Base-by-base conservation (phyloP, 2,113 vertebrate genomes). In the Trochalopteron elliotii region DNA sequence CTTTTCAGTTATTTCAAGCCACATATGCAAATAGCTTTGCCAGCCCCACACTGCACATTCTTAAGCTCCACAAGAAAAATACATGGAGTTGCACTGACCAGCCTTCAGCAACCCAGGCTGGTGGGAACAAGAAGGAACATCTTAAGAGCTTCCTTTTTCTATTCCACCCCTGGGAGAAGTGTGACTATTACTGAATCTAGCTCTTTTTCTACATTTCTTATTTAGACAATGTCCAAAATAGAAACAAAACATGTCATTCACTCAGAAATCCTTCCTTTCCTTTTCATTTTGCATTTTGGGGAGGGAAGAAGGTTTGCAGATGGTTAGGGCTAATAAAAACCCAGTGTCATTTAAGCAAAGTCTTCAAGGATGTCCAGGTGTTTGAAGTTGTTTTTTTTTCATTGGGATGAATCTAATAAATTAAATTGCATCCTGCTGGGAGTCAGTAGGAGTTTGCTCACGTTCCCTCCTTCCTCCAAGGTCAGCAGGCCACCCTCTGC, bases 111-210 rank as follows among this genome's bases (percentile, higher is more conserved):
- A 65, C 7, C 24, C 59, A 64, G 55, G 67, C 67, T 77, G 63
- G 49, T n/a, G 14, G 15, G 67, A 40, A 88, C 18, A 84, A 85
- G 52, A 44, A 78, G 44, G 31, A 90, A 80, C 90, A 91, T 68
- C 82, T 83, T 87, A 96, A 85, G 35, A 85, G 45, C 40, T 76
- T 91, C n/a, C 20, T 82, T 64, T 56, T 94, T 82, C 85, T 90
- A 56, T 76, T 74, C 42, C 31, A 84, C 16, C 15, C 44, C 53
- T 87, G 67, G 53, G 75, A 85, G 74, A 57, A 72, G 57, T 9
- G 25, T 49, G 40, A 49, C 28, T 45, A 45, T 33, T 79, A 70
- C 2, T 75, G 15, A 82, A 75, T 49, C 47, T 30, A 87, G 59
- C 33, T 76, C n/a, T 68, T 64, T 78, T 93, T 61, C 70, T 37